Evolutionary conservation across 2,797 vertebrate species (phyloP).

Genomic region (Holocentrus rufus): DNA sequence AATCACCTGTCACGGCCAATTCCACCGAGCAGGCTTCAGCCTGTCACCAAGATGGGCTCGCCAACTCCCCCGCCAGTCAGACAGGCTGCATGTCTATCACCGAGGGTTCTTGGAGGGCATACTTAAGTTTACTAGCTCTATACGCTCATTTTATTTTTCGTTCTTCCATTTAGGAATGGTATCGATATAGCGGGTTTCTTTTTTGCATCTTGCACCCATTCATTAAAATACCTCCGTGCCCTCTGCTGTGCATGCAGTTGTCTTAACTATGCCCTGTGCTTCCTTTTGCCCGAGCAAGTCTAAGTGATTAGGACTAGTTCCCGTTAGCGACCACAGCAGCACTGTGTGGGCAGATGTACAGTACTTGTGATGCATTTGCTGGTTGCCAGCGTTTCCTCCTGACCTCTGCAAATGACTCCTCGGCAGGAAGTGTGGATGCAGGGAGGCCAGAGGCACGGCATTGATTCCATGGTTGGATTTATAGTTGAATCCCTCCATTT

Average conservation of each 20-base stretch:
- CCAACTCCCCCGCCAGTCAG: conserved; percentile 65
- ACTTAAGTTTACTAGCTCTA: neutral
- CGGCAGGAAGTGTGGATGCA: conserved; percentile 65
- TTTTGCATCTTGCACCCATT: conserved; percentile 27
- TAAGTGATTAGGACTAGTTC: conserved; percentile 39
- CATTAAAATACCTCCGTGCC: conserved; percentile 27
- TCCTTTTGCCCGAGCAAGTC: conserved; percentile 32
- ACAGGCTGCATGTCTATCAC: conserved; percentile 60
- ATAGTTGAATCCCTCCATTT: conserved; percentile 70
- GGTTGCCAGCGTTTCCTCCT: conserved; percentile 40
- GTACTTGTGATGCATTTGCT: conserved; percentile 37
- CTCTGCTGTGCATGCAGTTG: conserved; percentile 1
- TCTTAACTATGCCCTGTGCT: conserved; percentile 34
- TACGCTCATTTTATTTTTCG: neutral
- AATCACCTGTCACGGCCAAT: conserved; percentile 79
- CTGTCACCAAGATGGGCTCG: conserved; percentile 72
- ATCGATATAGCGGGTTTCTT: conserved; percentile 38
- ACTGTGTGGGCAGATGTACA: conserved; percentile 47
- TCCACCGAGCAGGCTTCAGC: conserved; percentile 72
- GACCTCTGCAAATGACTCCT: conserved; percentile 69
- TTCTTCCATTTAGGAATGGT: conserved; percentile 45
- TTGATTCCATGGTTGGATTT: conserved; percentile 74
- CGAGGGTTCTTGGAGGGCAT: conserved; percentile 61
- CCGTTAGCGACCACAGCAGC: conserved; percentile 5
- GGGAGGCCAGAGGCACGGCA: conserved; percentile 62